These are phyloP conservation scores for Oryzaephilus surinamensis DNA, from an alignment of 1,140 invertebrate genomes.

Conservation along the genomic window DNA sequence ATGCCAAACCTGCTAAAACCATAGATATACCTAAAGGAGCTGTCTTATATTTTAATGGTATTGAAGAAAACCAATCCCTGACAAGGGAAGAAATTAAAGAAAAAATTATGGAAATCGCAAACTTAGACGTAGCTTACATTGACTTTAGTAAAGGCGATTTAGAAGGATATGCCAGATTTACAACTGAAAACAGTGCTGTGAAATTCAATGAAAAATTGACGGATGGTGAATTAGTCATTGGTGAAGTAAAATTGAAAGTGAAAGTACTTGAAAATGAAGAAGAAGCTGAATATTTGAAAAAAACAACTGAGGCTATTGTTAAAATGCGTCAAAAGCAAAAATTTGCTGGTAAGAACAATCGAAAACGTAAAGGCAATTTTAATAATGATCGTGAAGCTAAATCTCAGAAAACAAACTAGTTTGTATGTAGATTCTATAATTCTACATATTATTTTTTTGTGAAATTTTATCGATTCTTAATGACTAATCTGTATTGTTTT, in stretches of 20 bases:
- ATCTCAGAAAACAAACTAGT: slow-evolving; percentile 16
- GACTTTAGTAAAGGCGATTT: slow-evolving; percentile 63
- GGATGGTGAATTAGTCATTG: slow-evolving; percentile 46
- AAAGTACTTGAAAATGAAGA: slow-evolving; percentile 56
- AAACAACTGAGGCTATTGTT: slow-evolving; percentile 49
- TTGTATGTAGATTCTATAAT: too few species aligned
- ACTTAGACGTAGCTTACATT: slow-evolving; percentile 57
- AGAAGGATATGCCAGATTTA: slow-evolving; percentile 59
- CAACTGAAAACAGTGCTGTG: slow-evolving; percentile 57
- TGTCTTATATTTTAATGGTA: slow-evolving; percentile 53
- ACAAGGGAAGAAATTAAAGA: slow-evolving; percentile 61
- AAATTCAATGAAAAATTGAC: slow-evolving; percentile 51
- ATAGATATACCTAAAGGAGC: slow-evolving; percentile 54
- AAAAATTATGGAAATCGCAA: slow-evolving; percentile 48
- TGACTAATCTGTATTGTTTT: too few species aligned
- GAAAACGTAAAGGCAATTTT: slow-evolving; percentile 33
- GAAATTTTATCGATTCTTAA: too few species aligned
- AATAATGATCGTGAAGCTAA: slow-evolving; percentile 19
- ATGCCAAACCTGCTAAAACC: slow-evolving; percentile 37
- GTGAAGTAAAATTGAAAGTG: slow-evolving; percentile 46
- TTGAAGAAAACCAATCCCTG: slow-evolving; percentile 43
- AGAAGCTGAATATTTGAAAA: slow-evolving; percentile 53
- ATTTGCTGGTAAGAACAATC: slow-evolving; percentile 27
- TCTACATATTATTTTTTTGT: too few species aligned
- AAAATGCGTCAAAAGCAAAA: slow-evolving; percentile 40